These are phyloP conservation scores for Rhinogobius similis DNA, from an alignment of 2,113 vertebrate species.

Conservation along the genomic window DNA sequence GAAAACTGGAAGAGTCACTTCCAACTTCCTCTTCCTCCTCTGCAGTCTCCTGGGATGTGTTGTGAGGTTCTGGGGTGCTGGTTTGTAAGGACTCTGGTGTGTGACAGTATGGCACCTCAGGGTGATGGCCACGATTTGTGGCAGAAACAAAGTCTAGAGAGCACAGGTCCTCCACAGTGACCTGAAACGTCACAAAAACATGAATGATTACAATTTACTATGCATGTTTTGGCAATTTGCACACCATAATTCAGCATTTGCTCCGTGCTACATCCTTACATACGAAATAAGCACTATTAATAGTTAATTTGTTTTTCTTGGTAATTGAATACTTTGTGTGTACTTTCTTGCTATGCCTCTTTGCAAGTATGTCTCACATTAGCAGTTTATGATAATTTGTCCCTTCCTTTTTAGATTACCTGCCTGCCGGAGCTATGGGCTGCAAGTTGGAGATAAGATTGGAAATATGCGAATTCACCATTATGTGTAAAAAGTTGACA, in stretches of 20 bases:
- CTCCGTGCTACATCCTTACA: background rate
- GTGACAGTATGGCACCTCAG: conserved; percentile 16
- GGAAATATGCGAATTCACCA: too few species aligned
- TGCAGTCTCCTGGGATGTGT: conserved; percentile 36
- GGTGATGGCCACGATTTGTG: conserved; percentile 15
- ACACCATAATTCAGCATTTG: background rate
- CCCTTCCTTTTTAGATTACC: background rate
- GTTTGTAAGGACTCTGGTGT: conserved; percentile 20
- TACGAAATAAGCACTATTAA: too few species aligned
- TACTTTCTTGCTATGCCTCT: background rate
- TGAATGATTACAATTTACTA: background rate
- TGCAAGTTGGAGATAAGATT: too few species aligned
- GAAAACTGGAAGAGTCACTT: conserved; percentile 58
- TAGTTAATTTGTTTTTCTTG: background rate
- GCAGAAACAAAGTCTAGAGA: conserved; percentile 25
- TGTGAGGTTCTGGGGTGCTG: conserved; percentile 25
- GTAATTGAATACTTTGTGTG: background rate
- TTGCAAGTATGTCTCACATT: background rate
- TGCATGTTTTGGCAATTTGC: conserved; percentile 5
- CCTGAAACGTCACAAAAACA: conserved; percentile 50
- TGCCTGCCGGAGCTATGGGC: too few species aligned
- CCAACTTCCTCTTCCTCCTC: conserved; percentile 58
- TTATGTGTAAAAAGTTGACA: too few species aligned
- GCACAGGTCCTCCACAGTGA: conserved; percentile 41
- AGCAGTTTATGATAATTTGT: background rate